Evolutionary conservation across 2,113 vertebrate species (phyloP).

Genomic region (Anhinga rufa): DNA sequence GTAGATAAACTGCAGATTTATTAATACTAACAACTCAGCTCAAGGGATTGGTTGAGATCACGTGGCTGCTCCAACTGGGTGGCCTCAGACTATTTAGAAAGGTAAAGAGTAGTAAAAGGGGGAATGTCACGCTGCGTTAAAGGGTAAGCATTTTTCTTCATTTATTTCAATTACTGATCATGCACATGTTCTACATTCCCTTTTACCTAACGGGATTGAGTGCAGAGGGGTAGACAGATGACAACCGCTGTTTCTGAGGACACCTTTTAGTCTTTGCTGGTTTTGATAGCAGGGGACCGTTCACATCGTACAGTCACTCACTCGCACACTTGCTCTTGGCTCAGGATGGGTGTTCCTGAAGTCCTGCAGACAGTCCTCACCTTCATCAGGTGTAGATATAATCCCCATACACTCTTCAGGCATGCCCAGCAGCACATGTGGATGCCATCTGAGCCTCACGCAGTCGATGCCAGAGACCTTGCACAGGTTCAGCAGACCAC

Average conservation of each 20-base stretch:
- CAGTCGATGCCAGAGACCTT: background rate
- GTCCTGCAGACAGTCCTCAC: background rate
- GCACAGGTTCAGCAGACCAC: background rate
- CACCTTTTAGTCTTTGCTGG: background rate
- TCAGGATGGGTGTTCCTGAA: no score
- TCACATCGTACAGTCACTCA: no score
- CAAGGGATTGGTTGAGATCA: background rate
- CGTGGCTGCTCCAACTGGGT: background rate
- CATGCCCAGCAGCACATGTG: background rate
- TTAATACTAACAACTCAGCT: background rate
- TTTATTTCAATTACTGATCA: background rate
- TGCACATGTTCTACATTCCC: no score
- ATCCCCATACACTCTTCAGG: background rate
- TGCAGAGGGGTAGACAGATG: background rate
- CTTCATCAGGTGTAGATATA: background rate
- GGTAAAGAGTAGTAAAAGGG: background rate
- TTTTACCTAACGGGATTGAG: accelerated
- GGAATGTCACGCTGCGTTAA: background rate
- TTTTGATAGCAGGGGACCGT: background rate
- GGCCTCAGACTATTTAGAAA: background rate
- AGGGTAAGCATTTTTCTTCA: background rate
- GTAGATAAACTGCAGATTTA: background rate
- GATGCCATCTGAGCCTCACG: background rate
- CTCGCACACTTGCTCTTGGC: background rate
- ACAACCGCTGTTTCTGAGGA: background rate